Base-by-base conservation (phyloP, 2,797 vertebrate genomes). In the Microcaecilia unicolor region DNA sequence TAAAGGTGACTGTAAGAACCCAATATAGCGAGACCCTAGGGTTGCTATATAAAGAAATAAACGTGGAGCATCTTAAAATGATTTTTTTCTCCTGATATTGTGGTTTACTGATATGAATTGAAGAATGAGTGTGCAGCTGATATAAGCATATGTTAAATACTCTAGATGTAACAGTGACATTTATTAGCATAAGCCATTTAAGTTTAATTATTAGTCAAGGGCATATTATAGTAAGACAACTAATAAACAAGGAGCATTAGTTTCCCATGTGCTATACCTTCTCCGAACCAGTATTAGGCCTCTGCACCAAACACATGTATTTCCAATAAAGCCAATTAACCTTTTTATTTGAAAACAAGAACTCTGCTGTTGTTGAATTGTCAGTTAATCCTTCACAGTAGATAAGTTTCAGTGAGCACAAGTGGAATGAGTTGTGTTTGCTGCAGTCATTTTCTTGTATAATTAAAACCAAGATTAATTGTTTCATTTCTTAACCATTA, bases 321-420 rank as follows among this genome's bases (percentile, higher is more conserved):
- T 73, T 78, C 61, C 41, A 51, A 56, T 45, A 55, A 64, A 76
- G 62, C 25, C 52, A 76, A 76, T 79, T 76, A 77, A 75, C 71
- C 66, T 77, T 58, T 72, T 68, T 65, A 65, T 78, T 71, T 75
- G 64, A 54, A 78, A 80, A 75, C 67, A 75, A 65, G 67, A 51
- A 41, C 48, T 68, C 68, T 0, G 2, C 58, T 73, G 60, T 55
- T 67, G 54, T 59, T 64, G 65, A 70, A 60, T 40, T 46, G 58
- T 50, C 41, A 66, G 44, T 30, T 74, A 73, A 74, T 74, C 61
- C 62, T 66, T 67, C 61, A 60, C 55, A 58, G 48, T 12, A 67
- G 61, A 63, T 61, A 67, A 53, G 41, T 71, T 71, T 31, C 55
- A 45, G 36, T 38, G 64, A 36, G 36, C 48, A 32, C 28, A 42